Evolutionary conservation across 2,113 vertebrate genomes (phyloP).

Genomic region (Saguinus imperator): DNA sequence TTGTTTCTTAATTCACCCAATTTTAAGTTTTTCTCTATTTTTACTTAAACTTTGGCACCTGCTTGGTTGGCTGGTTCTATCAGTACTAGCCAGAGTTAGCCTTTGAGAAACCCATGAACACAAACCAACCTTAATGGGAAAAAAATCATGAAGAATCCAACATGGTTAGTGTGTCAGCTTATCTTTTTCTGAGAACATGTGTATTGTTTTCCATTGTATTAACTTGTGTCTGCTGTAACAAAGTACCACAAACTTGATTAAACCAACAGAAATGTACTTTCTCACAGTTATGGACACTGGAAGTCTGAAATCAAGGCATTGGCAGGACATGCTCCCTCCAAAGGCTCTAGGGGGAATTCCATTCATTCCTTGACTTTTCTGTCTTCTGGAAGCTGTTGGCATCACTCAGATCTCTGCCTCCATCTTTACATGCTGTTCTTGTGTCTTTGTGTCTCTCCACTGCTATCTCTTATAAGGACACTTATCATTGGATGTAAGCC

Average conservation of each 20-base stretch:
- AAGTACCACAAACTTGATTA: neutral
- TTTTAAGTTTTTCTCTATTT: constrained; percentile 25
- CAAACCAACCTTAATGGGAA: neutral
- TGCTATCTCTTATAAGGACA: neutral
- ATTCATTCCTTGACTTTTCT: neutral
- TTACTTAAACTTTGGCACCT: neutral
- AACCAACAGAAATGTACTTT: neutral
- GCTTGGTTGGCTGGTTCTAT: neutral
- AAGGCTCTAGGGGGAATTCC: neutral
- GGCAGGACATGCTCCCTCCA: neutral
- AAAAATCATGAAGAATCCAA: neutral
- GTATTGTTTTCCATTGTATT: neutral
- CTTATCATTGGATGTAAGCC: neutral
- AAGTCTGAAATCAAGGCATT: neutral
- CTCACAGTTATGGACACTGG: neutral
- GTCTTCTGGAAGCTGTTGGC: neutral
- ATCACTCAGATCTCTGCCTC: neutral
- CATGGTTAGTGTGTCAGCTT: neutral
- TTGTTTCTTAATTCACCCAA: constrained; percentile 8
- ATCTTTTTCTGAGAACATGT: neutral
- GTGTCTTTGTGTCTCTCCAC: neutral
- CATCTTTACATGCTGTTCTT: neutral
- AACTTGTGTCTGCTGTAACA: neutral
- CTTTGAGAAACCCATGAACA: neutral
- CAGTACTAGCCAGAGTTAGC: neutral